These are phyloP conservation scores for Metacarcinus magister DNA, from an alignment of 2,888 invertebrate species.

Conservation along the genomic window DNA sequence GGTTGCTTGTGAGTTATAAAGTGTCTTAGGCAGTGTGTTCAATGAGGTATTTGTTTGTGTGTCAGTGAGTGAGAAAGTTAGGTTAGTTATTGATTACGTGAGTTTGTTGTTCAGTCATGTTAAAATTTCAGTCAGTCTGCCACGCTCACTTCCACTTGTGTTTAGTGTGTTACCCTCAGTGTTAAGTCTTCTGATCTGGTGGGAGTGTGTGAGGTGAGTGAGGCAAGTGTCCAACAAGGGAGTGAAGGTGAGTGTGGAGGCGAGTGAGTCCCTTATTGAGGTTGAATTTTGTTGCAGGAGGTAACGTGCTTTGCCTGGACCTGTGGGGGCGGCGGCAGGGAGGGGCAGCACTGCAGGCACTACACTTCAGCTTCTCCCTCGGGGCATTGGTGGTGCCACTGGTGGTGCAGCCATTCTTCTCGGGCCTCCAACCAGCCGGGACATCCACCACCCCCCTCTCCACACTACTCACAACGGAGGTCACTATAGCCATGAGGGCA, in stretches of 20 bases:
- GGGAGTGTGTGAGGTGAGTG: no score
- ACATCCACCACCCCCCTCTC: not conserved
- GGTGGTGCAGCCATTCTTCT: slow-evolving; percentile 85
- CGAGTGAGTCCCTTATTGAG: not conserved
- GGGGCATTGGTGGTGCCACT: slow-evolving; percentile 86
- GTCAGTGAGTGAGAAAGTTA: not conserved
- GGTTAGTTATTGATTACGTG: not conserved
- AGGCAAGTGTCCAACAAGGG: not conserved
- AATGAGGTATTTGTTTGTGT: not conserved
- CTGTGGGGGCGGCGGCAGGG: slow-evolving; percentile 84
- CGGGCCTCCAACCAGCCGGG: slow-evolving; percentile 65
- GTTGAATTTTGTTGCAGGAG: slow-evolving; percentile 67
- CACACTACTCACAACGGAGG: not conserved
- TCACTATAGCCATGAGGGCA: not conserved
- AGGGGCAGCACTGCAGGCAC: slow-evolving; percentile 85
- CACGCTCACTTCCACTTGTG: no score
- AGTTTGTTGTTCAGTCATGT: no score
- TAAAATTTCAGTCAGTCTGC: no score
- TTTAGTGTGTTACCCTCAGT: no score
- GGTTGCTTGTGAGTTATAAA: no score
- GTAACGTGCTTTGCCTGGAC: slow-evolving; percentile 82
- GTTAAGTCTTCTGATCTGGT: no score
- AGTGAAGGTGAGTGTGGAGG: not conserved
- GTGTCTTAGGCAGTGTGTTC: not conserved
- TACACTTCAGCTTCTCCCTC: slow-evolving; percentile 85